Base-by-base conservation (phyloP, 1,140 invertebrate species). In the Bombus confusus region DNA sequence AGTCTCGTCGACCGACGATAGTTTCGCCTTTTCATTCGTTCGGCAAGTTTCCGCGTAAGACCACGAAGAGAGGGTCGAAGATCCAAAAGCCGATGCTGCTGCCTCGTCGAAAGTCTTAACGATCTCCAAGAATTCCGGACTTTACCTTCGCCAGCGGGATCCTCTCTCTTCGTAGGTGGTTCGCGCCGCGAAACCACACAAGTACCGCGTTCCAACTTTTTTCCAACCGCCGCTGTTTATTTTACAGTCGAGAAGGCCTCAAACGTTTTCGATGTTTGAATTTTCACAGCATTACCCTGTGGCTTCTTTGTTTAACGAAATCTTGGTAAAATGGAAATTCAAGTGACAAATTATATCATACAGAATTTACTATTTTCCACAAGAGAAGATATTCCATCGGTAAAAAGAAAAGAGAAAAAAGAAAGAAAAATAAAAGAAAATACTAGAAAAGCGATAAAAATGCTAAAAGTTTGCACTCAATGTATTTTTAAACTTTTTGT, bases 31-130 rank as follows among this genome's bases (percentile, higher is more conserved):
- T 89, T 80, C 72, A 79, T 76, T 81, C 57, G 59, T 68, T 22
- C 52, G 31, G 62, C 47, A 87, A 87, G 81, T 90, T 90, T 69
- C 59, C 79, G 72, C 76, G 66, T 84, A 80, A 89, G 87, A 86
- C 69, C 73, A 52, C 34, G n/a, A n/a, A 34, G 41, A 34, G 28
- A 47, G 47, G 43, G 69, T 52, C 80, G 39, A 28, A 85, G 74
- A 90, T 83, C 69, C 81, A 39, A 52, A 81, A 75, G 81, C 79
- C 66, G 77, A 75, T 86, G 77, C 83, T 66, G n/a, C 31, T 73
- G 64, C 39, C 85, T 89, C 88, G 80, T 89, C 84, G 80, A 89
- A 89, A 89, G 87, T 89, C 88, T 89, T 89, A 89, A 89, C 87
- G 87, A 89, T 86, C 87, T 62, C 87, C 57, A 68, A 80, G 80